Evolutionary conservation across 2,797 vertebrate species (phyloP).

Genomic region (Anguilla anguilla): DNA sequence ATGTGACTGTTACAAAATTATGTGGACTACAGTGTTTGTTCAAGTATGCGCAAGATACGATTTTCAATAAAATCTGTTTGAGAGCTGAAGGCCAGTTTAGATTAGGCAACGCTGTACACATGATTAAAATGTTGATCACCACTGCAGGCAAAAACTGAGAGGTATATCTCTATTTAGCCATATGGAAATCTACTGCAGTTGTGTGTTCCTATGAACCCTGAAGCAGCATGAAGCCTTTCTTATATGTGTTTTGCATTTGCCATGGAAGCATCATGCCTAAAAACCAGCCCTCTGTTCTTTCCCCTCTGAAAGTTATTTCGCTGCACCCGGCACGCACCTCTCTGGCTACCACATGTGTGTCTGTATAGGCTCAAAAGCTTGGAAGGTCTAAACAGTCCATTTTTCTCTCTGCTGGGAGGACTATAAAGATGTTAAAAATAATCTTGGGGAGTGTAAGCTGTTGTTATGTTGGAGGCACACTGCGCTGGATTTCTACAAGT

Average conservation of each 20-base stretch:
- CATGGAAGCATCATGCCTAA: not conserved
- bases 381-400: slow-evolving; percentile 49
- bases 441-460: slow-evolving; percentile 40
- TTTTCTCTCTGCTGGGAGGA: slow-evolving; percentile 50
- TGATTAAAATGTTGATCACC: slow-evolving; percentile 15
- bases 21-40: not conserved
- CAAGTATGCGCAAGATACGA: not conserved
- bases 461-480: slow-evolving; percentile 30
- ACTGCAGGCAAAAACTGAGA: slow-evolving; percentile 11
- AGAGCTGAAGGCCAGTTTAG: not conserved
- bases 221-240: not conserved
- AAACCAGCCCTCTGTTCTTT: slow-evolving; percentile 22
- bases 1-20: not conserved
- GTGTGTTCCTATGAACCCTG: not conserved
- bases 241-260: not conserved
- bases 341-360: slow-evolving; percentile 38
- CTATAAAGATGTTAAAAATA: slow-evolving; percentile 61
- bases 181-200: slow-evolving; percentile 21
- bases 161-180: slow-evolving; percentile 31
- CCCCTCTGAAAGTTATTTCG: slow-evolving; percentile 39
- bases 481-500: slow-evolving; percentile 34
- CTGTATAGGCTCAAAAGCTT: slow-evolving; percentile 50
- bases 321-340: slow-evolving; percentile 10
- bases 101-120: not conserved
- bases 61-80: not conserved